Percentiles rank a stretch among this genome's conserved stretches.
These are phyloP conservation scores for Telmatochromis sp. DNA, from an alignment of 2,113 vertebrate genomes.

Conservation along the genomic window DNA sequence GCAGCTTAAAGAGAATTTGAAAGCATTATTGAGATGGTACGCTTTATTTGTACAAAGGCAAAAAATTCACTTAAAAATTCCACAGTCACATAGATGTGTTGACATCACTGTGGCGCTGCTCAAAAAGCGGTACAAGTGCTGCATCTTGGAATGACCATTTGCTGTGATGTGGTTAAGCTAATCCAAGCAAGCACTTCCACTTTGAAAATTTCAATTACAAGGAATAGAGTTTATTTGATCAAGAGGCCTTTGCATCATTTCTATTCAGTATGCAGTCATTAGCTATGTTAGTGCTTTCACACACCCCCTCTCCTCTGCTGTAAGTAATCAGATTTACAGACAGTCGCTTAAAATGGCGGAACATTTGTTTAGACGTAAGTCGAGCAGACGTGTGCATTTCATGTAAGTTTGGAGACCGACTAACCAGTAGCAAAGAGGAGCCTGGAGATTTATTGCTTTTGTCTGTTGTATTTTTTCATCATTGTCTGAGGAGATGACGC, in stretches of 20 bases:
- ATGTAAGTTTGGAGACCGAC: slow-evolving; percentile 15
- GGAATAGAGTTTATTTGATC: slow-evolving; percentile 4
- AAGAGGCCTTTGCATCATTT: not conserved
- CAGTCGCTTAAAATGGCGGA: not conserved
- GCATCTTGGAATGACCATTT: not conserved
- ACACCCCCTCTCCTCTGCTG: not conserved
- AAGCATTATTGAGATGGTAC: not conserved
- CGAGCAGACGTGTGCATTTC: not conserved
- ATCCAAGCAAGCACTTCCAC: not conserved
- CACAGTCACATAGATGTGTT: not conserved
- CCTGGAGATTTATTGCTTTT: not conserved
- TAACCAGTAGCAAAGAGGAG: not conserved
- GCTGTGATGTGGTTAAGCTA: not conserved
- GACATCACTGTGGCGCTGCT: not conserved
- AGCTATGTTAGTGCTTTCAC: not conserved
- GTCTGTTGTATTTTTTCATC: not conserved
- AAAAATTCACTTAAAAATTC: not conserved
- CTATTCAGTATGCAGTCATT: not conserved
- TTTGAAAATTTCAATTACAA: not conserved
- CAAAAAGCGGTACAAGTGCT: not conserved
- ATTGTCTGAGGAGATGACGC: not conserved
- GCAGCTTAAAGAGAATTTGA: not conserved
- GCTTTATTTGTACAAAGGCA: not conserved
- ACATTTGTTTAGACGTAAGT: not conserved
- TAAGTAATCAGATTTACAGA: not conserved